These are phyloP conservation scores for Alces alces DNA, from an alignment of 2,113 vertebrate genomes.

Conservation along the genomic window DNA sequence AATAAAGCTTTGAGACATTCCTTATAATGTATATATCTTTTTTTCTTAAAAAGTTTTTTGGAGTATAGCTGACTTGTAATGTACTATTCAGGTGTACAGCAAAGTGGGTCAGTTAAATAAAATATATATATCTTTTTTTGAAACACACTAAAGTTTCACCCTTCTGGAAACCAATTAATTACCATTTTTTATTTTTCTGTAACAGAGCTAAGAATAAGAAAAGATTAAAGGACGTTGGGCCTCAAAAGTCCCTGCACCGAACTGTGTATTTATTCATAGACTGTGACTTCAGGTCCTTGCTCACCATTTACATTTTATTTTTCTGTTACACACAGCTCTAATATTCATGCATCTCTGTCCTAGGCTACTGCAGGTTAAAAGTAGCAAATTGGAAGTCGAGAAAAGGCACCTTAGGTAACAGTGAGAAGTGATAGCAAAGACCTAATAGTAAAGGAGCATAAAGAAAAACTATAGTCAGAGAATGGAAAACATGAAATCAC, in stretches of 20 bases:
- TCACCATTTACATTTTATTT: neutral
- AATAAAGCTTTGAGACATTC: neutral
- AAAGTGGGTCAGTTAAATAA: neutral
- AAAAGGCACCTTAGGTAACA: neutral
- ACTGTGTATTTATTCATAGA: neutral
- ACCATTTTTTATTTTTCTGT: neutral
- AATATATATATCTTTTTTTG: neutral
- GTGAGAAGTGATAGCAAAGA: neutral
- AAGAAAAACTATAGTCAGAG: too few relatives aligned
- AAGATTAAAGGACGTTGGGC: neutral
- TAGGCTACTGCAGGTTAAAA: neutral
- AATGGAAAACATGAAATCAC: rapidly evolving
- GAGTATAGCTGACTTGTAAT: neutral
- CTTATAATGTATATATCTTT: neutral
- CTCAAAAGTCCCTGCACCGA: rapidly evolving
- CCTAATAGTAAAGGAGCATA: neutral
- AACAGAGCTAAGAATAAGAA: neutral
- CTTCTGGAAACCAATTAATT: neutral
- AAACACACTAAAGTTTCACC: neutral
- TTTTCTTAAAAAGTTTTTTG: neutral
- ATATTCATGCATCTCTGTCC: neutral
- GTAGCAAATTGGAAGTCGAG: neutral
- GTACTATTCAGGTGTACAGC: neutral
- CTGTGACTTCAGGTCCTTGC: rapidly evolving
- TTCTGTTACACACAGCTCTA: neutral